Conservation (phyloP, 1,140 invertebrate species). For the Arctopsyche grandis region DNA sequence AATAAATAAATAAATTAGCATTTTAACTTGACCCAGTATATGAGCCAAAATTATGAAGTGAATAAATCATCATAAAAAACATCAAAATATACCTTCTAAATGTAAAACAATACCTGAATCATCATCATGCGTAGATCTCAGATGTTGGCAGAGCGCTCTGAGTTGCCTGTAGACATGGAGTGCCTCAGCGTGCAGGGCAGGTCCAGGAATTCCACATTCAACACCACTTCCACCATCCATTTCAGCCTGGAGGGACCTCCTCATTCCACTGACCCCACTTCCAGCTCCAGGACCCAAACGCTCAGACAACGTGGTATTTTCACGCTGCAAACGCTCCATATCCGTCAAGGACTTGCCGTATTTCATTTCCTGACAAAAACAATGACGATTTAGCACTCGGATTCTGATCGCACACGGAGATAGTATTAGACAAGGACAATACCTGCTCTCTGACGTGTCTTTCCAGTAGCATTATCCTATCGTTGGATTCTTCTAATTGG, state of each 20-base stretch:
- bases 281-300: constrained; percentile 66
- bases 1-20: no score
- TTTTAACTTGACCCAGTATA: no score
- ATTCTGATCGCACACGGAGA: background rate
- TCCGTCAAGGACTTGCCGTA: constrained; percentile 71
- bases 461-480: constrained; percentile 86
- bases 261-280: constrained; percentile 57
- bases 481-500: constrained; percentile 88
- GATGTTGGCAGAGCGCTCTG: constrained; percentile 73
- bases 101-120: constrained; percentile 64
- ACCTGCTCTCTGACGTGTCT: constrained; percentile 87
- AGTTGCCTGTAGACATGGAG: constrained; percentile 75
- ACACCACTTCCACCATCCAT: constrained; percentile 76
- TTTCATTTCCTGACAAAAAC: constrained; percentile 62
- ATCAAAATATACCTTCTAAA: no score
- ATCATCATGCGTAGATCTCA: constrained; percentile 77
- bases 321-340: constrained; percentile 70
- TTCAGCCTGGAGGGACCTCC: constrained; percentile 76
- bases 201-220: constrained; percentile 67
- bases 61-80: no score
- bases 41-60: no score
- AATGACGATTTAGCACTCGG: background rate
- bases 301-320: constrained; percentile 72
- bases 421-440: constrained; percentile 44
- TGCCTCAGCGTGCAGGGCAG: constrained; percentile 72